These are phyloP conservation scores for Percina caprodes DNA, from an alignment of 2,113 vertebrate genomes.

Conservation along the genomic window DNA sequence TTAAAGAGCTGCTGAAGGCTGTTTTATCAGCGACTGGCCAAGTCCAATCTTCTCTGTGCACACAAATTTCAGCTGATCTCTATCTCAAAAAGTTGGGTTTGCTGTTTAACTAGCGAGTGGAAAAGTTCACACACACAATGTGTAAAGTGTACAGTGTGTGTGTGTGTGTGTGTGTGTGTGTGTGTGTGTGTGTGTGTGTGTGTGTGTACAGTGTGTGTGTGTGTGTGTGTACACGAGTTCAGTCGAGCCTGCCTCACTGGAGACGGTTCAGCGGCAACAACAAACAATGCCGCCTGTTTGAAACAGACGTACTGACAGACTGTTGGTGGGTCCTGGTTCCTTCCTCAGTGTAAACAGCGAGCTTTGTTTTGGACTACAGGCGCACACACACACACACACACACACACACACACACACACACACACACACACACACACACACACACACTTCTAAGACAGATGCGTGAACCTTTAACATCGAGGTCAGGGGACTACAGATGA, in stretches of 20 bases:
- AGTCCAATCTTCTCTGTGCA: slow-evolving; percentile 15
- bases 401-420: neutral
- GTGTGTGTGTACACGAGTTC: neutral
- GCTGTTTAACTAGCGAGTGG: neutral
- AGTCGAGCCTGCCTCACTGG: too few relatives aligned
- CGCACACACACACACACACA: neutral
- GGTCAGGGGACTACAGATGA: too few relatives aligned
- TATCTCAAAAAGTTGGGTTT: slow-evolving; percentile 2
- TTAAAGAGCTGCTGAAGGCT: slow-evolving; percentile 8
- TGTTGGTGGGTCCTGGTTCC: slow-evolving; percentile 10
- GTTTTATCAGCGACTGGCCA: neutral
- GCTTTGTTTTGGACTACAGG: neutral
- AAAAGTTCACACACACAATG: slow-evolving; percentile 13
- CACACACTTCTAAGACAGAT: too few relatives aligned
- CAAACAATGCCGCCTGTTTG: slow-evolving; percentile 41
- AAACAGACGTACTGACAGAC: neutral
- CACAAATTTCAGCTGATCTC: slow-evolving; percentile 11
- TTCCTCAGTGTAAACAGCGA: slow-evolving; percentile 8
- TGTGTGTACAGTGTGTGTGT: neutral
- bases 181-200: neutral
- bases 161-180: neutral
- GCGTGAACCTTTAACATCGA: too few relatives aligned
- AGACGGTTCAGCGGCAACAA: slow-evolving; percentile 20
- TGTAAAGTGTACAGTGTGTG: neutral
- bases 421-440: too few relatives aligned